These are phyloP conservation scores for Aegithalos caudatus DNA, from an alignment of 2,113 vertebrate genomes.

Conservation along the genomic window DNA sequence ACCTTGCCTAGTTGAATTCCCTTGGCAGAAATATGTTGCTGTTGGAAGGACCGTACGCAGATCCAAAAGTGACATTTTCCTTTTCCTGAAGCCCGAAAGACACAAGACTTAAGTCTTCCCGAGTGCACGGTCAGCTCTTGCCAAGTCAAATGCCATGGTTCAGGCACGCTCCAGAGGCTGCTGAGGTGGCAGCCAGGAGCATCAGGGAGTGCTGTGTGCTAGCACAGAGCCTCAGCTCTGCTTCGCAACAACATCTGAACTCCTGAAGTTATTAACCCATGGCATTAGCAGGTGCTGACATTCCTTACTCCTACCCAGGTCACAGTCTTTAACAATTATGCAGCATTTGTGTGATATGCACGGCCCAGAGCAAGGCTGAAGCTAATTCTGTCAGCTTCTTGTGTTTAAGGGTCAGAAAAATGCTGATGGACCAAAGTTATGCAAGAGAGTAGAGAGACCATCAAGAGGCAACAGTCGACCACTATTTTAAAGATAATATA, in stretches of 20 bases:
- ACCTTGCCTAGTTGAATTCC: not conserved
- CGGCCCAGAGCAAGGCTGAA: not conserved
- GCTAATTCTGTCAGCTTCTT: not conserved
- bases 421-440: not conserved
- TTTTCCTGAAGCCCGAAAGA: not conserved
- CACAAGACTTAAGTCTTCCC: not conserved
- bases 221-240: not conserved
- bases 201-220: not conserved
- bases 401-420: not conserved
- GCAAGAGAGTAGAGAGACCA: not conserved
- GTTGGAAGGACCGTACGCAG: not conserved
- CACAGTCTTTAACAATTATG: not conserved
- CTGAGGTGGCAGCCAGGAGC: not conserved
- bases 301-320: not conserved
- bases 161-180: not conserved
- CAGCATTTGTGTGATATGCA: not conserved
- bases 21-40: not conserved
- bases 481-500: not conserved
- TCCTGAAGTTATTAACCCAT: not conserved
- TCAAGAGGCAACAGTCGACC: not conserved
- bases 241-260: not conserved
- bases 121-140: not conserved
- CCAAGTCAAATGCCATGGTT: not conserved
- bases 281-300: not conserved
- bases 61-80: not conserved